phyloP scores from a whole-genome alignment of 2,113 vertebrate genomes.

The Clarias gariepinus region DNA sequence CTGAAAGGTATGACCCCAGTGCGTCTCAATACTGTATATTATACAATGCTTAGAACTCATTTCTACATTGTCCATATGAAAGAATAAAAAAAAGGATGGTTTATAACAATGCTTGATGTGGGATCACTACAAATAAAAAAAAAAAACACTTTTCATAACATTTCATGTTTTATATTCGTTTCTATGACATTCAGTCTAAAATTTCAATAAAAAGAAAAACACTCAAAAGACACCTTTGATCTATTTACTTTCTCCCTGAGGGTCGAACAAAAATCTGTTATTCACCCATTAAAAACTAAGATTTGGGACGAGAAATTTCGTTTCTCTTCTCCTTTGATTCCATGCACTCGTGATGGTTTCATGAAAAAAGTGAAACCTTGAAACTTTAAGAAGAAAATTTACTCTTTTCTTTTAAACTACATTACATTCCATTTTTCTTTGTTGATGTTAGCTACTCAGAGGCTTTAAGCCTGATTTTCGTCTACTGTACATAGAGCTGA shows the following conservation, averaged over 20 bases:
- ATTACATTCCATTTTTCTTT: conserved; percentile 3
- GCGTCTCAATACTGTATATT: neutral
- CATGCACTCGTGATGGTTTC: neutral
- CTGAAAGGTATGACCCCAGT: neutral
- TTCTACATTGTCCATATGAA: too few relatives aligned
- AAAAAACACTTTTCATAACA: neutral
- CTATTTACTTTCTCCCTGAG: neutral
- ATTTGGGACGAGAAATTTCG: neutral
- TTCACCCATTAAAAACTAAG: neutral
- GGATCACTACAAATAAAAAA: too few relatives aligned
- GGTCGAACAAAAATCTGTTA: neutral
- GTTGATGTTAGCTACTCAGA: conserved; percentile 16
- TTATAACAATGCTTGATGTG: neutral
- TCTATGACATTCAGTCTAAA: neutral
- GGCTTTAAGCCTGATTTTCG: neutral
- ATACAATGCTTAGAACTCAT: too few relatives aligned
- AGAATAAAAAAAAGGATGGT: too few relatives aligned
- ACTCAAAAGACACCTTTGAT: neutral
- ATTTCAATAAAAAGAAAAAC: neutral
- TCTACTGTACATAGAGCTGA: too few relatives aligned
- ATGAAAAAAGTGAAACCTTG: conserved; percentile 18
- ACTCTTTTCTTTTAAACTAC: neutral
- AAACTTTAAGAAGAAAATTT: conserved; percentile 15
- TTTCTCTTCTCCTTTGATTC: neutral
- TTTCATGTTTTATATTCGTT: neutral